Evolutionary conservation across 1,140 invertebrate species (phyloP).

Genomic region (Drosophila quadrilineata): DNA sequence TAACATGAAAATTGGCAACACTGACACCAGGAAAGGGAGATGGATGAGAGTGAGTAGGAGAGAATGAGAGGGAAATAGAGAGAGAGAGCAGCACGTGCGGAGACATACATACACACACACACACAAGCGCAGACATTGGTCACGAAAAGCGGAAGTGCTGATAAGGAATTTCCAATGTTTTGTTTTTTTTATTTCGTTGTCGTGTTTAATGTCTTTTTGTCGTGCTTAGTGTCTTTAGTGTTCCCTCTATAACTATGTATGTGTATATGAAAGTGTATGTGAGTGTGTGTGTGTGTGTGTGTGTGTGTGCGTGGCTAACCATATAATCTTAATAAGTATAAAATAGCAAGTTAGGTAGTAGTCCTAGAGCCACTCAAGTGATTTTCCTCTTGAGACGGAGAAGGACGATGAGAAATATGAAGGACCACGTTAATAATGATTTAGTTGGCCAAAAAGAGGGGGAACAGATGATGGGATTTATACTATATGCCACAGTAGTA

Average conservation of each 20-base stretch:
- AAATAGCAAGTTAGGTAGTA: slow-evolving; percentile 63
- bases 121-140: slow-evolving; percentile 70
- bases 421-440: slow-evolving; percentile 7
- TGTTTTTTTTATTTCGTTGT: slow-evolving; percentile 75
- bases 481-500: no score
- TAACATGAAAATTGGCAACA: no score
- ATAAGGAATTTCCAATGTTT: slow-evolving; percentile 80
- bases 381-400: slow-evolving; percentile 1
- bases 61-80: no score
- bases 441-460: not conserved
- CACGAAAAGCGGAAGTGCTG: slow-evolving; percentile 81
- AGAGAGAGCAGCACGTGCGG: slow-evolving; percentile 14
- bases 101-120: slow-evolving; percentile 14
- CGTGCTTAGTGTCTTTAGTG: slow-evolving; percentile 80
- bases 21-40: no score
- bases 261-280: slow-evolving; percentile 6
- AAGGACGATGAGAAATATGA: slow-evolving; percentile 15
- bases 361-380: slow-evolving; percentile 15
- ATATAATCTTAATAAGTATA: slow-evolving; percentile 71
- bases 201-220: slow-evolving; percentile 81
- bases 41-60: no score
- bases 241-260: slow-evolving; percentile 6
- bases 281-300: slow-evolving; percentile 20
- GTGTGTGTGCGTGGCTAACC: slow-evolving; percentile 43
- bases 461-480: not conserved